Conservation (phyloP, 2,888 invertebrate species). For the Abrostola tripartita region DNA sequence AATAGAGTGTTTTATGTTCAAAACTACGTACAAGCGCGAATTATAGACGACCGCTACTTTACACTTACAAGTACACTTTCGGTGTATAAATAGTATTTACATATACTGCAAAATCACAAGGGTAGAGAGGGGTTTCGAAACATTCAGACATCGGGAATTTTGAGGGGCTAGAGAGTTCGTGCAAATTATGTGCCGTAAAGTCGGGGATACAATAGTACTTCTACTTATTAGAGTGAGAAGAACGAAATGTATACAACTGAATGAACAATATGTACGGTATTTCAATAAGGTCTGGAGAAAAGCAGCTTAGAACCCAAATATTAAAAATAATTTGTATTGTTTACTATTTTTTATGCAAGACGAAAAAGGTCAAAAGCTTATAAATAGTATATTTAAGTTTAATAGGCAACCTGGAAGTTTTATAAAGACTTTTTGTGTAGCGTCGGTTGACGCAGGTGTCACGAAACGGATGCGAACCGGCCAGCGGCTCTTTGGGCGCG, state of each 20-base stretch:
- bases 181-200: slow-evolving; percentile 56
- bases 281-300: slow-evolving; percentile 11
- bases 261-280: slow-evolving; percentile 34
- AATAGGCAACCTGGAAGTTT: slow-evolving; percentile 31
- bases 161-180: slow-evolving; percentile 49
- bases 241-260: slow-evolving; percentile 64
- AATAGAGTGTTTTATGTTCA: slow-evolving; percentile 76
- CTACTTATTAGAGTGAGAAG: slow-evolving; percentile 59
- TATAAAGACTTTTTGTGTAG: slow-evolving; percentile 28
- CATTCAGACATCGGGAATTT: slow-evolving; percentile 53
- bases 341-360: too few relatives aligned
- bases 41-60: slow-evolving; percentile 64
- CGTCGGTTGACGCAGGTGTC: slow-evolving; percentile 64
- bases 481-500: slow-evolving; percentile 49
- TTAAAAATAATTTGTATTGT: neutral
- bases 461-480: slow-evolving; percentile 62
- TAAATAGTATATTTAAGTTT: slow-evolving; percentile 12
- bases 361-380: neutral
- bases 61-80: slow-evolving; percentile 62
- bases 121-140: slow-evolving; percentile 52
- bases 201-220: slow-evolving; percentile 65
- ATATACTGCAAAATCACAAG: slow-evolving; percentile 45
- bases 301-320: neutral
- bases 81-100: slow-evolving; percentile 58
- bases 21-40: slow-evolving; percentile 65